Evolutionary conservation across 2,113 vertebrate genomes (phyloP).

Genomic region (Cephalopterus ornatus): DNA sequence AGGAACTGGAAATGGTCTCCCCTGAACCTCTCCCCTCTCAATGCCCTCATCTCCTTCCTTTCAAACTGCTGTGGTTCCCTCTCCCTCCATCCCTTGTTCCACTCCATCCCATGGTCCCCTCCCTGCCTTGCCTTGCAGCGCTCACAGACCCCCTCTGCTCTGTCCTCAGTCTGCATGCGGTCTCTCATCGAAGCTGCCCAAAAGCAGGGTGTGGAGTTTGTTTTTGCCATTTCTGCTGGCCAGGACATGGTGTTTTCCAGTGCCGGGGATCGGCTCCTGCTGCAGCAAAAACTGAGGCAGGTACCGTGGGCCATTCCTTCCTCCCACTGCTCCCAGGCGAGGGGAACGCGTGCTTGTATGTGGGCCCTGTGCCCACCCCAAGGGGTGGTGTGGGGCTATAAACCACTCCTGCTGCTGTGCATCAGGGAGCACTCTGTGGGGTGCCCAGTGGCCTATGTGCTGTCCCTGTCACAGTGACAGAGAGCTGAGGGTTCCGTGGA

Average conservation of each 20-base stretch:
- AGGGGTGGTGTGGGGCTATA: neutral
- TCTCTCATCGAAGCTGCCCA: constrained; percentile 77
- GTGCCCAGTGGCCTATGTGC: fast-evolving
- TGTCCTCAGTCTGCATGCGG: constrained; percentile 72
- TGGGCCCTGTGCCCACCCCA: neutral
- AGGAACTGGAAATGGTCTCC: neutral
- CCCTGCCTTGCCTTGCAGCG: neutral
- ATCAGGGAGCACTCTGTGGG: neutral
- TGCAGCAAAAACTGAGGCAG: constrained; percentile 87
- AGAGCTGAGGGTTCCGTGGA: neutral
- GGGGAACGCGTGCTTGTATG: fast-evolving
- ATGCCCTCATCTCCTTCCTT: neutral
- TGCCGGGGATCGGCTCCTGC: constrained; percentile 78
- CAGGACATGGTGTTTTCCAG: constrained; percentile 89
- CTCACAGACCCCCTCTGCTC: neutral
- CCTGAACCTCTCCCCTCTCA: neutral
- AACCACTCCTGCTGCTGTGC: neutral
- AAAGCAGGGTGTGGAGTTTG: constrained; percentile 73
- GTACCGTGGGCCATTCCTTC: constrained; percentile 66
- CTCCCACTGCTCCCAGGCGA: neutral
- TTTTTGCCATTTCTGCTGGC: constrained; percentile 85
- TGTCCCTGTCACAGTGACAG: neutral
- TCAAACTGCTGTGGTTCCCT: too few relatives aligned
- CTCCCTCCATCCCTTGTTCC: neutral
- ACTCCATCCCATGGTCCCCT: too few relatives aligned